Percentiles rank a stretch among this genome's conserved stretches.
phyloP scores from a whole-genome alignment of 2,797 vertebrate genomes.

The Pseudochirops corinnae region DNA sequence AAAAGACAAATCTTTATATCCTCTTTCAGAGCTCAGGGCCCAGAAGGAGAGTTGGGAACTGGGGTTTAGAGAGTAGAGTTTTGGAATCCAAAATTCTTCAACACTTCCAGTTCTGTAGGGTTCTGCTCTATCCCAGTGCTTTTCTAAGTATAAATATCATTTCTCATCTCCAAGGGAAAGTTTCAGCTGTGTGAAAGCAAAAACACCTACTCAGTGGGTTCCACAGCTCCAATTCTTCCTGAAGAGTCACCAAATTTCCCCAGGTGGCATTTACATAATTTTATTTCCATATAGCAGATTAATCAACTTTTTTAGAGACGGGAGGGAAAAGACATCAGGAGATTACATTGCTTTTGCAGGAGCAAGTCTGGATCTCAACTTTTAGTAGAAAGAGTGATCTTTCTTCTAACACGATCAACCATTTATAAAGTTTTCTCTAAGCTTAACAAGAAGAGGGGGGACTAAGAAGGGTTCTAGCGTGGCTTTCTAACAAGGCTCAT shows the following conservation, averaged over 20 bases:
- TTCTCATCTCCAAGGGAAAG: constrained; percentile 1
- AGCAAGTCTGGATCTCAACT: neutral
- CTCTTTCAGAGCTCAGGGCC: neutral
- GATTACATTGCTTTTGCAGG: neutral
- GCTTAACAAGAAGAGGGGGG: neutral
- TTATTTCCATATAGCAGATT: neutral
- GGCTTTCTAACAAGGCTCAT: neutral
- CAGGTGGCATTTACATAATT: neutral
- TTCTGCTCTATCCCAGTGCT: neutral
- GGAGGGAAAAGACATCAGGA: neutral
- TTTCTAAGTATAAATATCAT: neutral
- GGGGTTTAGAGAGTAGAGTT: neutral
- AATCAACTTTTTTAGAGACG: neutral
- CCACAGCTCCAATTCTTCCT: neutral
- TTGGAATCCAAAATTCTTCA: neutral
- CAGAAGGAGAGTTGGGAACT: neutral
- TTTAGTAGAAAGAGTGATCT: neutral
- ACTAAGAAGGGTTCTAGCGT: neutral
- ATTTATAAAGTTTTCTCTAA: neutral
- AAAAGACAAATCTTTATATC: neutral
- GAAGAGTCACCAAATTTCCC: neutral
- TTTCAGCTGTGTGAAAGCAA: neutral
- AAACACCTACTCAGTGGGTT: neutral
- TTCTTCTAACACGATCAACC: neutral
- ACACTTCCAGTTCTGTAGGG: neutral